Evolutionary conservation across 2,888 invertebrate species (phyloP), one percentile per base, ranked within the genome.

Genomic region (Habrosyne pyritoides): DNA sequence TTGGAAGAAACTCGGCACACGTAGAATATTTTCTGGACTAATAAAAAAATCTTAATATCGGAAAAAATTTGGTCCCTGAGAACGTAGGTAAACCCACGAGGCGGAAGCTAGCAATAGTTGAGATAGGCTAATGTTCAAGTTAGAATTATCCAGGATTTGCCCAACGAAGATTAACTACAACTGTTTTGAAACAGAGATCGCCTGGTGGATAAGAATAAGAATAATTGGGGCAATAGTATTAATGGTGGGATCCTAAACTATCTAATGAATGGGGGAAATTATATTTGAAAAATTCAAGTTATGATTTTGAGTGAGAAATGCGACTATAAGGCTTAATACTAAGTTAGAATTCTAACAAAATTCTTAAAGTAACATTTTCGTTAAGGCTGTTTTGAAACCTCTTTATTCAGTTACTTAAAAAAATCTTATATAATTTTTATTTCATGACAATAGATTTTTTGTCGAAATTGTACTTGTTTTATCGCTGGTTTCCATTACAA

Each of bases 221-320:
- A 18, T 18, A 42, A 42, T 42, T n/a, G 42, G 18, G 14, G 42
- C 42, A 42, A 42, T 42, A 42, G 2, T 18, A 18, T 42, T 42
- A 42, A 42, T 42, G 42, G 42, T 42, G 18, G 42, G 42, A 42
- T 42, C 12, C 42, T 12, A 36, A 36, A 18, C 42, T 42, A 42
- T 42, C 42, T 42, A 42, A 42, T 42, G 42, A 14, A 18, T 5
- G 18, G 2, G 8, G 42, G 18, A n/a, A 42, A 42, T 42, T 42
- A 6, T 42, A 18, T 18, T 0, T 8, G 42, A 7, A 8, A 42
- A 7, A 42, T 18, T 18, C 4, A 42, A 18, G n/a, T 12, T 18
- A 18, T 42, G 42, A 8, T 42, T 18, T n/a, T 42, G 12, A 2
- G 2, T 0, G n/a, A 18, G 14, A 36, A 42, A 18, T 42, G 18